Percentiles rank a stretch among this genome's conserved stretches.
phyloP scores from a whole-genome alignment of 1,140 invertebrate genomes.

The Pogonognathellus flavescens region DNA sequence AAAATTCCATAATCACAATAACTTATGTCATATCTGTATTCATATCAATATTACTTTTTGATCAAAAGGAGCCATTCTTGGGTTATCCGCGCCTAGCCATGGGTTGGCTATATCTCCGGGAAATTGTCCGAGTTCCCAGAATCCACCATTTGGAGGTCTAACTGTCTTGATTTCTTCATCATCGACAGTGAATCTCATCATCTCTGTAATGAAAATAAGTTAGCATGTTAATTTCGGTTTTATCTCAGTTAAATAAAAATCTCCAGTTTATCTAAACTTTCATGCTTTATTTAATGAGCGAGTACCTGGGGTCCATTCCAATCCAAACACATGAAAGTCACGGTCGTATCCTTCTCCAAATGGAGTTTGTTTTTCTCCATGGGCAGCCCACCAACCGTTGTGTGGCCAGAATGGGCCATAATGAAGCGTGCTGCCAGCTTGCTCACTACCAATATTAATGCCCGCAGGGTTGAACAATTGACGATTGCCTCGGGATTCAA shows the following conservation, averaged over 20 bases:
- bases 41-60: constrained; percentile 74
- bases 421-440: constrained; percentile 75
- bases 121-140: constrained; percentile 53
- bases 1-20: no score
- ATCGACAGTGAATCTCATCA: constrained; percentile 59
- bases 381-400: constrained; percentile 74
- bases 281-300: no score
- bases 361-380: constrained; percentile 70
- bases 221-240: no score
- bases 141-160: constrained; percentile 21
- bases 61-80: constrained; percentile 79
- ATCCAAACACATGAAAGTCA: constrained; percentile 69
- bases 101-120: constrained; percentile 69
- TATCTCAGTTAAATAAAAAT: no score
- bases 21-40: no score
- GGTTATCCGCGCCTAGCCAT: constrained; percentile 67
- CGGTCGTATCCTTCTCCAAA: constrained; percentile 71
- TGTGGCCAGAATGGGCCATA: constrained; percentile 73
- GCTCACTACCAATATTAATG: constrained; percentile 74
- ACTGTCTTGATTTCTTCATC: constrained; percentile 56
- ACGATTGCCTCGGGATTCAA: constrained; percentile 68
- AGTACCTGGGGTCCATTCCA: constrained; percentile 69
- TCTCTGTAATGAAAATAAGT: constrained; percentile 62
- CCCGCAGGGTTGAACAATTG: constrained; percentile 68
- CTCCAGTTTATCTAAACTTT: no score